Base-by-base conservation (phyloP, 1,140 invertebrate species). In the Lysiphlebus fabarum region DNA sequence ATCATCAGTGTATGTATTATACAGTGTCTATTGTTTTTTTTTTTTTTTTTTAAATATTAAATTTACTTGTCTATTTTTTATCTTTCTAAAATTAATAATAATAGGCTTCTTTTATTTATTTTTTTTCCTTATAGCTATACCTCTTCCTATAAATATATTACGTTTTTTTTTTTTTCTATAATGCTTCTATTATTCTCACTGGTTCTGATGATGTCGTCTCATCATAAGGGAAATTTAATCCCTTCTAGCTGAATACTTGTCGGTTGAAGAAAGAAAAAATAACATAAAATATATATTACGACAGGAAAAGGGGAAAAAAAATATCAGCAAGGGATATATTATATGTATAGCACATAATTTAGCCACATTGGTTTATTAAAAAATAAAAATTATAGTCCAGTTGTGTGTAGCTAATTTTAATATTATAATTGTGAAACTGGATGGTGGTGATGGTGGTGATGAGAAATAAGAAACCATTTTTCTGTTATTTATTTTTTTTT, bases 351-450 rank as follows among this genome's bases (percentile, higher is more conserved):
- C 17, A 2, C 17, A 26, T 0, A 26, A 26, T 26, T 26, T 26
- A 26, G 17, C 4, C 2, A 26, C 17, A 26, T 4, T 4, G 17
- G 17, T 26, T 1, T 26, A 26, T 26, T 26, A 26, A 26, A 26
- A 26, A 26, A n/a, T n/a, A n/a, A n/a, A n/a, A n/a, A n/a, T n/a
- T 17, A 33, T 48, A 9, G 26, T 26, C 43, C n/a, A n/a, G n/a
- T n/a, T n/a, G n/a, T n/a, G 6, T 2, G 2, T 45, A n/a, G 9
- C 12, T 45, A 45, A 40, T 64, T 62, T 67, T 70, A 63, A 66
- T 66, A 70, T 62, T 65, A 65, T 73, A 73, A 72, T 73, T 69
- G 69, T 58, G 68, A 68, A 62, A 56, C 65, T 26, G 17, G 17
- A 26, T 26, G 17, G 17, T 26, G 1, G 17, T 26, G 17, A 26